Evolutionary conservation across 2,113 vertebrate species (phyloP), one percentile per base, ranked within the genome.

Genomic region (Marcusenius ussheri): DNA sequence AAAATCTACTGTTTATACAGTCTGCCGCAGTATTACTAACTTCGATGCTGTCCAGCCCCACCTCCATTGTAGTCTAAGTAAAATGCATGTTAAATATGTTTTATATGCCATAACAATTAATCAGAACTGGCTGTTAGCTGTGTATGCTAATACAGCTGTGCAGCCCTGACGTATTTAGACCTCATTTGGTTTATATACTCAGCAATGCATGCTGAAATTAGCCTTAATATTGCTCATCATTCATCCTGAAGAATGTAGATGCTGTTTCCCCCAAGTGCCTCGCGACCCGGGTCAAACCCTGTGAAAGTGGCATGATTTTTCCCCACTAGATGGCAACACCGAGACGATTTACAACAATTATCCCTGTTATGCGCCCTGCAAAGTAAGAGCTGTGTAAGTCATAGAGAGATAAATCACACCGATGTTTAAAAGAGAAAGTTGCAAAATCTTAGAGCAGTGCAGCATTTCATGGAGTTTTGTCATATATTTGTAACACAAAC

Each of bases 311-410:
- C 27, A 19, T 19, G 50, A 42, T 39, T 42, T 83, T 35, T 13
- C 10, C 74, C 70, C 88, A 83, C 74, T 35, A 83, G 74, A 51
- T 89, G 88, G 88, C 88, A 56, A 70, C 62, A 50, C 15, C 9
- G 62, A 27, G n/a, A 35, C 24, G 35, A 50, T 50, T 27, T 86
- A 1, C 83, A 49, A 31, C 83, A 47, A 6, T 86, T 50, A 49
- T 47, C 21, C 80, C 45, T 5, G 19, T 85, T 24, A 11, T 1
- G 21, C 21, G 0, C 46, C 46, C 24, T 24, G 24, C 70, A 39
- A 35, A 5, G n/a, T 74, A 74, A 74, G 4, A 3, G 31, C 70
- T 17, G 15, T 5, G 70, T 17, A 2, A 39, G 70, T 77, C 27
- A 39, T 17, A 6, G 31, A 13, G 70, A 74, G 31, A 39, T 5